Evolutionary conservation across 2,888 invertebrate species (phyloP).

Genomic region (Melanostoma mellinum): DNA sequence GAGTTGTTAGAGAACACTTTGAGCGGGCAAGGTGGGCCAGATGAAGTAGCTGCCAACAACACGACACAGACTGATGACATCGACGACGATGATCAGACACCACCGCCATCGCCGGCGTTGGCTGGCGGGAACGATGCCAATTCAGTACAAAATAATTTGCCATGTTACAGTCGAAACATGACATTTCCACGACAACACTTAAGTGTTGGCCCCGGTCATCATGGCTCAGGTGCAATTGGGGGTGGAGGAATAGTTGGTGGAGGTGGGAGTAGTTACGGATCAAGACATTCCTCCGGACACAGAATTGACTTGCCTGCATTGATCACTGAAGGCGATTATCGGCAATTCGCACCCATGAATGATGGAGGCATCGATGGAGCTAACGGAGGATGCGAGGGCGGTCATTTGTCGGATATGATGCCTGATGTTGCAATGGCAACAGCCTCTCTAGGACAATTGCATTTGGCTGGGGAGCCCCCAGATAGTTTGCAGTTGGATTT

Average conservation of each 20-base stretch:
- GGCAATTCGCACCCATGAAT: slow-evolving; percentile 74
- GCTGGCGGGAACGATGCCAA: slow-evolving; percentile 75
- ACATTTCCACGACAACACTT: slow-evolving; percentile 84
- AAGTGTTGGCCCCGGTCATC: slow-evolving; percentile 74
- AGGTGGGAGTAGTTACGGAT: slow-evolving; percentile 74
- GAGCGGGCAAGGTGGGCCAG: slow-evolving; percentile 75
- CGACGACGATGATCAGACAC: slow-evolving; percentile 79
- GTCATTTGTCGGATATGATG: slow-evolving; percentile 91
- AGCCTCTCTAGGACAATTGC: slow-evolving; percentile 87
- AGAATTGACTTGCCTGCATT: slow-evolving; percentile 86
- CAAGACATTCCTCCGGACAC: slow-evolving; percentile 80
- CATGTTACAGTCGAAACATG: slow-evolving; percentile 85
- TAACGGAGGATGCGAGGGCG: slow-evolving; percentile 85
- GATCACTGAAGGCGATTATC: slow-evolving; percentile 85
- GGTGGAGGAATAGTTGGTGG: slow-evolving; percentile 70
- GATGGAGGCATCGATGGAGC: slow-evolving; percentile 76
- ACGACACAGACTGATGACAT: slow-evolving; percentile 78
- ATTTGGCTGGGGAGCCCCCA: slow-evolving; percentile 82
- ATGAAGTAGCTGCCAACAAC: slow-evolving; percentile 75
- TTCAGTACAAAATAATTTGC: slow-evolving; percentile 79
- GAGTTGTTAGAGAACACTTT: slow-evolving; percentile 87
- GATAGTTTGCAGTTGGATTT: slow-evolving; percentile 87
- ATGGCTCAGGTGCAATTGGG: slow-evolving; percentile 73
- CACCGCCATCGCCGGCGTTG: slow-evolving; percentile 82
- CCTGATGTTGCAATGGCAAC: slow-evolving; percentile 97